Evolutionary conservation across 2,113 vertebrate species (phyloP).

Genomic region (Stercorarius parasiticus): DNA sequence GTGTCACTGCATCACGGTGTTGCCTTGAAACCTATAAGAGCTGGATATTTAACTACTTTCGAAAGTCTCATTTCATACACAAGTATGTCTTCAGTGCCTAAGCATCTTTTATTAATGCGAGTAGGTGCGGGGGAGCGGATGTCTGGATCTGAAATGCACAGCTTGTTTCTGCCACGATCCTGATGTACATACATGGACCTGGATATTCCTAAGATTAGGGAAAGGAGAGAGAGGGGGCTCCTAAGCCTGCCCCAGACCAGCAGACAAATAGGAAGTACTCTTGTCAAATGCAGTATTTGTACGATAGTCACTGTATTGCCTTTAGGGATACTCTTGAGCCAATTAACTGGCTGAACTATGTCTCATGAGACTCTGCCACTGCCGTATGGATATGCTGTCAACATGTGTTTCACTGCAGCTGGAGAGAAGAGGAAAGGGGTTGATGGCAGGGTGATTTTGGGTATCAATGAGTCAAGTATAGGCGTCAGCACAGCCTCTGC

Average conservation of each 20-base stretch:
- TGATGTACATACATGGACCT: background rate
- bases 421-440: background rate
- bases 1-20: background rate
- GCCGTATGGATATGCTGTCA: background rate
- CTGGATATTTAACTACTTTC: background rate
- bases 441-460: background rate
- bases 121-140: background rate
- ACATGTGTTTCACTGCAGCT: background rate
- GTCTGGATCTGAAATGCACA: background rate
- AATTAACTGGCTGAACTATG: background rate
- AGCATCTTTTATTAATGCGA: background rate
- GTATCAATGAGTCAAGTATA: background rate
- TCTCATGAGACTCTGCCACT: background rate
- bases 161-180: background rate
- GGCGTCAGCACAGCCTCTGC: background rate
- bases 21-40: background rate
- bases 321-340: background rate
- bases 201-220: background rate
- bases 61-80: background rate
- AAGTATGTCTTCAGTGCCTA: background rate
- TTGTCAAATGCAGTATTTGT: background rate
- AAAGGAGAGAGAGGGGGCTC: background rate
- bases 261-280: background rate
- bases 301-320: fast-evolving
- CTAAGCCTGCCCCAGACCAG: background rate